Base-by-base conservation (phyloP, 2,888 invertebrate genomes). In the Epinotia ramella region DNA sequence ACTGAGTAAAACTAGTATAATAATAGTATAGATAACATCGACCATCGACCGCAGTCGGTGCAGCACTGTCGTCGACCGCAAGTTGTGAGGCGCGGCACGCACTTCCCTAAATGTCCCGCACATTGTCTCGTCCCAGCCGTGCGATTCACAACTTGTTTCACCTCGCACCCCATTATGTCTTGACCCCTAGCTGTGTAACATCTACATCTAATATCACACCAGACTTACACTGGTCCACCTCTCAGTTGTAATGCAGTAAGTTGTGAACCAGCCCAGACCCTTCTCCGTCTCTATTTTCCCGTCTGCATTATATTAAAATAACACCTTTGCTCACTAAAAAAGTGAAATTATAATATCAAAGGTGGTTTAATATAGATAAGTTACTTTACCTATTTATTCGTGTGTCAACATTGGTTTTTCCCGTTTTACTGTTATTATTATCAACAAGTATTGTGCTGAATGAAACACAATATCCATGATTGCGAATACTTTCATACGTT, bases 41-140 rank as follows among this genome's bases (percentile, higher is more conserved):
- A 73, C 24, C 67, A 62, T 2, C 28, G 40, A 18, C 72, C 20
- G 40, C 12, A 53, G 4, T 16, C 20, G 4, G 56, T 59, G 24
- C 74, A 13, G 57, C 69, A 18, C 69, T 65, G 20, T 20, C 24
- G 69, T 69, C 69, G 77, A 83, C 84, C 86, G 78, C 85, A 84
- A 83, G 83, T 92, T 90, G 85, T 82, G 81, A 93, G 84, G 86
- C 92, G 80, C 85, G 89, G 90, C 93, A 94, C 93, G 93, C 91
- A 91, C 92, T 91, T 92, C 90, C 92, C 92, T 90, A 92, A 92
- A 92, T 88, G 86, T 87, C 87, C 88, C 84, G 83, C 84, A 84
- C 84, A 88, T 90, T 90, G 90, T 91, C 87, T 86, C 72, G 59
- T 53, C 65, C 65, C 80, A 53, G n/a, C n/a, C 53, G 6, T 16